These are phyloP conservation scores for Thunnus thynnus DNA, from an alignment of 2,113 vertebrate genomes.

Conservation along the genomic window DNA sequence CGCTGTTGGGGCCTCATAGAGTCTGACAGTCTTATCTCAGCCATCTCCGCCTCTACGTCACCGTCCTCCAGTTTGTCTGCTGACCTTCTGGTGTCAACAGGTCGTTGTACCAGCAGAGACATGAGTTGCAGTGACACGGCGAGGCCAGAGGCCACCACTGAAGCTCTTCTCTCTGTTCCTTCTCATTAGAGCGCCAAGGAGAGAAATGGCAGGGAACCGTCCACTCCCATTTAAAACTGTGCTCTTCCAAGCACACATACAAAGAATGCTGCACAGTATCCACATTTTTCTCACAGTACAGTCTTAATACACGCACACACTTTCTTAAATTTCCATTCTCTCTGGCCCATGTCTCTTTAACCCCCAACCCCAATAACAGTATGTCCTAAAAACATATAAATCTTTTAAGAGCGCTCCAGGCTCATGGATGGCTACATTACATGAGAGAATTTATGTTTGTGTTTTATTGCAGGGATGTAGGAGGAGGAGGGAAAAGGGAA, in stretches of 20 bases:
- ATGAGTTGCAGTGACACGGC: constrained; percentile 59
- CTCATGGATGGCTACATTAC: constrained; percentile 1
- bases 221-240: constrained; percentile 45
- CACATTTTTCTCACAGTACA: not conserved
- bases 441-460: constrained; percentile 32
- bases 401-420: constrained; percentile 11
- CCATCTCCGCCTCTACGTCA: not conserved
- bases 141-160: constrained; percentile 55
- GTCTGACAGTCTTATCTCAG: constrained; percentile 4
- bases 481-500: not conserved
- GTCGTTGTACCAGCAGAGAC: constrained; percentile 61
- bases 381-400: constrained; percentile 29
- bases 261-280: not conserved
- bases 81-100: constrained; percentile 65
- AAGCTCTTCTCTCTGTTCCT: constrained; percentile 63
- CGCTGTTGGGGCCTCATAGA: not conserved
- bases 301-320: not conserved
- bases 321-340: not conserved
- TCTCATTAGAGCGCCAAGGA: constrained; percentile 62
- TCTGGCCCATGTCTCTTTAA: constrained; percentile 1
- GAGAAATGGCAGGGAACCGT: constrained; percentile 57
- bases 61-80: constrained; percentile 34
- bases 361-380: not conserved
- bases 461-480: constrained; percentile 24
- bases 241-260: not conserved